Base-by-base conservation (phyloP, 1,140 invertebrate species). In the Diachasmimorpha longicaudata region DNA sequence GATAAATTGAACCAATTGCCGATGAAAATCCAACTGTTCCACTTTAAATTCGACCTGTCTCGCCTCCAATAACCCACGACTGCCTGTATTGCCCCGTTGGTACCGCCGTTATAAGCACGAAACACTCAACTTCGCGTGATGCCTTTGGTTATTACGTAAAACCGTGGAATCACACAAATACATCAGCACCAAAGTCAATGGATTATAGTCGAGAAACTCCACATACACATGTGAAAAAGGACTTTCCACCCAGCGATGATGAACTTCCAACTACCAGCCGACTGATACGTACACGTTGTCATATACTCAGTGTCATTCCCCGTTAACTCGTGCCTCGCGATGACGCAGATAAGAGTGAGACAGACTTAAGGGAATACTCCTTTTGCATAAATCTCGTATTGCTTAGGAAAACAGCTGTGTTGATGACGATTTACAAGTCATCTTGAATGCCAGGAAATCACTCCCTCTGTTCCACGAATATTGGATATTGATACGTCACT, bases 21-120 rank as follows among this genome's bases (percentile, higher is more conserved):
- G 31, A 31, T 6, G 31, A 42, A 42, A 42, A 3, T 42, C 9
- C 9, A 42, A 42, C 4, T 42, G 70, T 72, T 63, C 75, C 75
- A 72, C 58, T 68, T 77, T 77, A 72, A 25, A 72, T 77, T 72
- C 68, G 70, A 76, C 75, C 69, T 76, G 73, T 74, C 67, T 75
- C 31, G 46, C 48, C 67, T 70, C 25, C n/a, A 39, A 44, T 69
- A 52, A 31, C 42, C 31, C 63, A 19, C 36, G 25, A 68, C 66
- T 68, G 36, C 14, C 31, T 39, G 25, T 58, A 19, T 36, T 68
- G 25, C 9, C n/a, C 16, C 36, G 31, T 8, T 68, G 2, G 36
- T 66, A 31, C n/a, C 4, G 14, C n/a, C 31, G 31, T 68, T 68
- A 68, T 68, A 37, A 37, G 36, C 13, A 36, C 36, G 9, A 39